A percentile compares a stretch with the other conserved stretches of the same genome.
Evolutionary conservation across 2,797 vertebrate genomes (phyloP).

Genomic region (Kryptopterus vitreolus): DNA sequence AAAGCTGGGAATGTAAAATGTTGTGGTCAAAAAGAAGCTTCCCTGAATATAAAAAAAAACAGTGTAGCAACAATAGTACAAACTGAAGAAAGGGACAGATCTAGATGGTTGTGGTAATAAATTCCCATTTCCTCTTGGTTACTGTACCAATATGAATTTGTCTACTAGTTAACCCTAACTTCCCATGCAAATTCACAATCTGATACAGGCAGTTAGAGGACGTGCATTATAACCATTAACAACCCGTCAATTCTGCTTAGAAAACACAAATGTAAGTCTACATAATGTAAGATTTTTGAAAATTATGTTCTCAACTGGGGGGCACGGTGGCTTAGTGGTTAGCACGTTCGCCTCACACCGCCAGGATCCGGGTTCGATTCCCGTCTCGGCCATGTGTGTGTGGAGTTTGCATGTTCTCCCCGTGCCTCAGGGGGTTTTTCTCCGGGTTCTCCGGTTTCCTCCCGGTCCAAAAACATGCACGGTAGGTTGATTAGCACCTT

Average conservation of each 20-base stretch:
- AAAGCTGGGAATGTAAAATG: conserved; percentile 2
- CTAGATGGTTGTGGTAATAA: background rate
- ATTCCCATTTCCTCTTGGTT: background rate
- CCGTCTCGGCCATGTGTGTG: too few relatives aligned
- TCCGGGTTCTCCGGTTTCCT: too few relatives aligned
- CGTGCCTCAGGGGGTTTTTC: too few relatives aligned
- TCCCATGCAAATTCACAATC: background rate
- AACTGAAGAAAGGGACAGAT: background rate
- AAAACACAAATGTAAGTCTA: background rate
- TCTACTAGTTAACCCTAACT: background rate
- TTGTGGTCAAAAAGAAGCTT: background rate
- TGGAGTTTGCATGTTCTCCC: too few relatives aligned
- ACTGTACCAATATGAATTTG: background rate
- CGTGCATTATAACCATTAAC: background rate
- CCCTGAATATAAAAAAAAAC: background rate
- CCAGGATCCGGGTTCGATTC: too few relatives aligned
- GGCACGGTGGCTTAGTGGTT: too few relatives aligned
- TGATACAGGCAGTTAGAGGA: background rate
- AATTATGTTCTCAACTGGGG: too few relatives aligned
- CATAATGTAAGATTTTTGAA: background rate
- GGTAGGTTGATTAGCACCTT: too few relatives aligned
- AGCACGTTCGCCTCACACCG: too few relatives aligned
- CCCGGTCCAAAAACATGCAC: too few relatives aligned
- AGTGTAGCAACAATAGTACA: background rate
- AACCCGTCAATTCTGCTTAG: background rate